Base-by-base conservation (phyloP, 2,797 vertebrate genomes). In the Sebastes elongatus region DNA sequence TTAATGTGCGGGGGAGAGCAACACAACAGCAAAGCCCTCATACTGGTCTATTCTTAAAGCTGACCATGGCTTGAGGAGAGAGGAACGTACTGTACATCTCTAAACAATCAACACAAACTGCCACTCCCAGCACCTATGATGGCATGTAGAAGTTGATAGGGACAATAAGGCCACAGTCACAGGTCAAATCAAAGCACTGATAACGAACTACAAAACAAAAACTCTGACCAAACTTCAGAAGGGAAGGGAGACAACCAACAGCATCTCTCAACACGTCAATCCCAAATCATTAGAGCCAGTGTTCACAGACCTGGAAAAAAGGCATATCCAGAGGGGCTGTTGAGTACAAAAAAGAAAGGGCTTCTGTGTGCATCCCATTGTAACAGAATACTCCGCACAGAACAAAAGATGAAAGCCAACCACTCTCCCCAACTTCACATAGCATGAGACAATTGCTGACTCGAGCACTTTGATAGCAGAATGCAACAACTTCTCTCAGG, bases 231-330 rank as follows among this genome's bases (percentile, higher is more conserved):
- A 62, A 76, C 64, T 65, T 75, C 23, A 74, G 68, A 68, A 68
- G 69, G 16, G 14, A 70, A 46, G 42, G 14, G 38, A 23, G 10
- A 42, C 33, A 49, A 69, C 53, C 42, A 66, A 11, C 62, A 57
- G 66, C 56, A 77, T 9, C 68, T 78, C 74, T 42, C 65, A 71
- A 66, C 76, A 30, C 70, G 65, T 65, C 60, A 53, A 81, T 69
- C 81, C 64, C 32, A 73, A 27, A 88, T 86, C 74, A 90, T 84
- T 82, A 88, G 63, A 71, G 46, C 32, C 56, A 57, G 33, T 55
- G 28, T 53, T 79, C 82, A 62, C 18, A 76, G 62, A 55, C 56
- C 32, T 52, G 38, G 52, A 68, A 35, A 78, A 20, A 69, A 30
- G 42, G 64, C 72, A 72, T 56, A 56, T 77, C 63, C 67, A 70